Conservation (phyloP, 2,113 vertebrate genomes). For the Catharus fuscescens region DNA sequence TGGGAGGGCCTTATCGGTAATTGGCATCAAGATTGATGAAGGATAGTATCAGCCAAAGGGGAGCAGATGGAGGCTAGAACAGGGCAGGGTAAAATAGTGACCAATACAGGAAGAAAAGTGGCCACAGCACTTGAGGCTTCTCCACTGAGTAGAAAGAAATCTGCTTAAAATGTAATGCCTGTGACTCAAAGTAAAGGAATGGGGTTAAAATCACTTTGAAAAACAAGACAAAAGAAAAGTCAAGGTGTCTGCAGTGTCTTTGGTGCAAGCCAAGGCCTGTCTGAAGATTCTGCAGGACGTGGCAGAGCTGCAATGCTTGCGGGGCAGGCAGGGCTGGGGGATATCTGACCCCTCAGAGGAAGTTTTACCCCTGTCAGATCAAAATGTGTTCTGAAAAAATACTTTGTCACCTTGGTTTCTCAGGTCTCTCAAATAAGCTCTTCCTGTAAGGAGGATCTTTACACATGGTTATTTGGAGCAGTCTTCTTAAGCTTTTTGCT, state of each 20-base stretch:
- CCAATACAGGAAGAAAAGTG: neutral
- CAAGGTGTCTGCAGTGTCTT: neutral
- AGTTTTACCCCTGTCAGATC: neutral
- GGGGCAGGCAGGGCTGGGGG: neutral
- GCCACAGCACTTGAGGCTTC: neutral
- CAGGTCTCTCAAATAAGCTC: rapidly evolving
- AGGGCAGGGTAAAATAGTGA: neutral
- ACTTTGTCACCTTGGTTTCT: neutral
- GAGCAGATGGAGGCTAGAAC: neutral
- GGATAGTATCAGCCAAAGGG: neutral
- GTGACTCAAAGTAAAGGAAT: neutral
- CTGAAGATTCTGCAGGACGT: rapidly evolving
- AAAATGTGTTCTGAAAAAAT: neutral
- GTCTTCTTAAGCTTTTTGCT: neutral
- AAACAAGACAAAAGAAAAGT: neutral
- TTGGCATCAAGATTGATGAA: neutral
- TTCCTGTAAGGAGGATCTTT: neutral
- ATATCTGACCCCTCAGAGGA: rapidly evolving
- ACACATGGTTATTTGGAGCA: neutral
- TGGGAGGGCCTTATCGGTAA: neutral
- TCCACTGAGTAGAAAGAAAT: neutral
- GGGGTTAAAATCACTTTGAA: neutral
- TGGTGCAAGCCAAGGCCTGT: neutral
- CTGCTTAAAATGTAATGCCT: neutral
- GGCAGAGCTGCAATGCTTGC: neutral